Evolutionary conservation across 2,797 vertebrate species (phyloP), one percentile per base, ranked within the genome.

Genomic region (Lophius americanus): DNA sequence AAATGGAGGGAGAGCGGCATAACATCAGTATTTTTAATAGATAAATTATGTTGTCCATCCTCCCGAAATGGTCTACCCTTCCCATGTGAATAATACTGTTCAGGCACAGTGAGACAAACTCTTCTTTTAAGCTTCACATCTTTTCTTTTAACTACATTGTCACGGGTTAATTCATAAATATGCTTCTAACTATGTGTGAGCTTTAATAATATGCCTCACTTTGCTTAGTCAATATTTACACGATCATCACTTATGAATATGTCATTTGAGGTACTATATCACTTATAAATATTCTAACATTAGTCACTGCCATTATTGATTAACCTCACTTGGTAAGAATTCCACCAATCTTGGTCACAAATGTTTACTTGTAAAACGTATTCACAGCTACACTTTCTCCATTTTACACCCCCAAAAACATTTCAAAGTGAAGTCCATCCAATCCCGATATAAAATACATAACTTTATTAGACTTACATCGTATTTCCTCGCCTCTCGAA

Each of bases 131-230:
- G 51, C 79, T 81, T 61, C 58, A 52, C 64, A 9, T 59, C 62
- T 42, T 65, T 79, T 46, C 46, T 66, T 68, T 79, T 32, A 75
- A 76, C 78, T 88, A 90, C 77, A 72, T 66, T 76, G 77, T 61
- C 64, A 77, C 74, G 64, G 79, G 79, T 92, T 88, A 89, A 83
- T 90, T 89, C 46, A 91, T 89, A 92, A 90, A 88, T 92, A 91
- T 79, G 82, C 60, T 75, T 83, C 84, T 91, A 92, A 70, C 86
- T 91, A 89, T 72, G 43, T 38, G 42, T 64, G 78, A 86, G 78
- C 79, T 88, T 23, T 73, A 74, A 84, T 75, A 79, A 83, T 86
- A 85, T 58, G 72, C 55, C 79, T 85, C 43, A 50, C 23, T 79
- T 80, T 76, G 51, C 55, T 76, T 74, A 52, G 70, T 81, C 62